Percentiles rank a stretch among this genome's conserved stretches.
Conservation (phyloP, 1,140 invertebrate species). For the Yoshiicerus persimilis region DNA sequence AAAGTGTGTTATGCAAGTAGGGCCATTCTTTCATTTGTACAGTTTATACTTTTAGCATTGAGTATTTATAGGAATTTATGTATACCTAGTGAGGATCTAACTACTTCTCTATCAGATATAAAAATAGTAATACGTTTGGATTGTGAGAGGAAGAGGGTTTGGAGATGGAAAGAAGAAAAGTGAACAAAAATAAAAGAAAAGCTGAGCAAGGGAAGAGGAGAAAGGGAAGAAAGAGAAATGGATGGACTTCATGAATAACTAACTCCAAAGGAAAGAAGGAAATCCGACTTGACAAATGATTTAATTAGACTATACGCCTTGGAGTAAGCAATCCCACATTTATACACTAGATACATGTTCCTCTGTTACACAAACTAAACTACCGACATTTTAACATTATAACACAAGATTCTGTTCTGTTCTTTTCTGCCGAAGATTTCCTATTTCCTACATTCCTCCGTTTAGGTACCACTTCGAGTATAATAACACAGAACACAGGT, state of each 20-base stretch:
- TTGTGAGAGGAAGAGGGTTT: not conserved
- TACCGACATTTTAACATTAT: not conserved
- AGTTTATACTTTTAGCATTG: not conserved
- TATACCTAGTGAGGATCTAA: not conserved
- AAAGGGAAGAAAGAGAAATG: slow-evolving; percentile 28
- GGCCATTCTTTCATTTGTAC: not conserved
- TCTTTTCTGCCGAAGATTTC: not conserved
- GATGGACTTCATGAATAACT: slow-evolving; percentile 40
- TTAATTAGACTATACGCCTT: slow-evolving; percentile 39
- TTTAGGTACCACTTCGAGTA: not conserved
- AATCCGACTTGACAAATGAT: slow-evolving; percentile 42
- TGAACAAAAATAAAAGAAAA: not conserved
- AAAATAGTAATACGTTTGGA: not conserved
- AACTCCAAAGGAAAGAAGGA: slow-evolving; percentile 30
- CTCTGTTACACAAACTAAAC: not conserved
- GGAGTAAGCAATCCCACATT: not conserved
- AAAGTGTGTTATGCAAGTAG: not conserved
- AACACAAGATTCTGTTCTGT: not conserved
- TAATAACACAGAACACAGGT: not conserved
- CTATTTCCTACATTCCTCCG: not conserved
- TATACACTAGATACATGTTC: not conserved
- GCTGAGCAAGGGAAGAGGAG: not conserved
- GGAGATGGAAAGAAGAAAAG: not conserved
- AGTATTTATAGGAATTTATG: not conserved
- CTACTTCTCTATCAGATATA: not conserved